Percentiles rank a stretch among this genome's conserved stretches.
phyloP scores from a whole-genome alignment of 1,140 invertebrate species.

The Laupala kohalensis region DNA sequence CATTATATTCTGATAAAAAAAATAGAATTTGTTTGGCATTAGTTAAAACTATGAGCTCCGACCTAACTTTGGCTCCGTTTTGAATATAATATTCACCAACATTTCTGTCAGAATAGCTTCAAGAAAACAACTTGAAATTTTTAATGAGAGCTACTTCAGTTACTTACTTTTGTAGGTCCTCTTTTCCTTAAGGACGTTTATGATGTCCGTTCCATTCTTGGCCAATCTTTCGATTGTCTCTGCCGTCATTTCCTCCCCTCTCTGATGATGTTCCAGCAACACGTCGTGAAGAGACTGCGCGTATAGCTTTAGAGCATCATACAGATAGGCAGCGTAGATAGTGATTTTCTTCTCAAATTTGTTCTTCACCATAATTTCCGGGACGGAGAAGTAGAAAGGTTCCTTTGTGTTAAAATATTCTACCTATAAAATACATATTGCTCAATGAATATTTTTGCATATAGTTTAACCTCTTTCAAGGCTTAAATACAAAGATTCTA shows the following conservation, averaged over 20 bases:
- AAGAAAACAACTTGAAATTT: not conserved
- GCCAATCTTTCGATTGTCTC: conserved; percentile 54
- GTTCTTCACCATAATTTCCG: conserved; percentile 32
- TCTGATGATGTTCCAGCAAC: conserved; percentile 26
- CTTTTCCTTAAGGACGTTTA: conserved; percentile 60
- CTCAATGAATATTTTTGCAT: no score
- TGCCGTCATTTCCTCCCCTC: conserved; percentile 37
- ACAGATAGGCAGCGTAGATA: conserved; percentile 89
- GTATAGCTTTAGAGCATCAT: conserved; percentile 89
- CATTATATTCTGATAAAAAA: no score
- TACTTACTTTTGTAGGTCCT: conserved; percentile 64
- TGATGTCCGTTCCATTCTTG: conserved; percentile 60
- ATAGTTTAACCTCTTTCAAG: no score
- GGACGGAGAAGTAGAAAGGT: conserved; percentile 60
- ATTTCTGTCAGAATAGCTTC: no score
- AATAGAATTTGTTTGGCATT: no score
- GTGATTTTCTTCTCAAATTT: conserved; percentile 58
- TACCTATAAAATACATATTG: no score
- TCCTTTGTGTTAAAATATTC: conserved; percentile 55
- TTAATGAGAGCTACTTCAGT: conserved; percentile 25
- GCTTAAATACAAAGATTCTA: no score
- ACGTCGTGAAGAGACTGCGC: conserved; percentile 69
- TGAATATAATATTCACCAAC: no score
- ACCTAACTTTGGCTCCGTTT: no score
- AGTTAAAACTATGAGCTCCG: no score